Evolutionary conservation across 2,888 invertebrate species (phyloP), one percentile per base, ranked within the genome.

Genomic region (Beris morrisii): DNA sequence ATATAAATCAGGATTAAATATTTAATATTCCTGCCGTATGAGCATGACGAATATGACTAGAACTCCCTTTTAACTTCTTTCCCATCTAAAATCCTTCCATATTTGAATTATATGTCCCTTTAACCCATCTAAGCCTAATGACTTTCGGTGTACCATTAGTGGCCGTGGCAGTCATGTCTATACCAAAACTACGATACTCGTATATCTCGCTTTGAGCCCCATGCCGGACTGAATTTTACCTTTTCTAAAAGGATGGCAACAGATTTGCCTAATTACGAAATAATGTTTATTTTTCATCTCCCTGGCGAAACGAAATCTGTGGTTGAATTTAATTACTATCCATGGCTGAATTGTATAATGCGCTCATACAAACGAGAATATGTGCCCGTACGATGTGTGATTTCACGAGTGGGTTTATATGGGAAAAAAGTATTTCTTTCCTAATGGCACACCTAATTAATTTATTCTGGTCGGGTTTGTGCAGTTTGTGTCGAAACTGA

Each of bases 211-310:
- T 38, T 7, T 38, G 38, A 38, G 38, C 9, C 38, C 38, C 38
- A 7, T 38, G 5, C 9, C 7, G 38, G 38, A 9, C 5, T 9
- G 9, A 3, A 38, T 7, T 38, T 38, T 38, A 38, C 55, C 13
- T 56, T 32, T 56, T 7, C 5, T 15, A 43, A 56, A 38, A 22
- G 58, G 58, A 58, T 58, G 45, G 58, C 48, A 58, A 58, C 58
- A 58, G 58, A 58, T 58, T 58, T 58, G 30, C 58, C 38, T 58
- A 58, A 58, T 58, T 58, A 58, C 58, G 58, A 58, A 58, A 58
- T 58, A 58, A 58, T 58, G 58, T 58, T 58, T 58, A 46, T 46
- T 58, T 58, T 58, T 58, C 45, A 58, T 58, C 58, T 58, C 46
- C 9, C 12, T 13, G 46, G 45, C 44, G 30, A 52, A 55, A 53